A percentile compares a stretch with the other conserved stretches of the same genome.
Conservation (phyloP, 2,888 invertebrate genomes). For the Euplexia lucipara region DNA sequence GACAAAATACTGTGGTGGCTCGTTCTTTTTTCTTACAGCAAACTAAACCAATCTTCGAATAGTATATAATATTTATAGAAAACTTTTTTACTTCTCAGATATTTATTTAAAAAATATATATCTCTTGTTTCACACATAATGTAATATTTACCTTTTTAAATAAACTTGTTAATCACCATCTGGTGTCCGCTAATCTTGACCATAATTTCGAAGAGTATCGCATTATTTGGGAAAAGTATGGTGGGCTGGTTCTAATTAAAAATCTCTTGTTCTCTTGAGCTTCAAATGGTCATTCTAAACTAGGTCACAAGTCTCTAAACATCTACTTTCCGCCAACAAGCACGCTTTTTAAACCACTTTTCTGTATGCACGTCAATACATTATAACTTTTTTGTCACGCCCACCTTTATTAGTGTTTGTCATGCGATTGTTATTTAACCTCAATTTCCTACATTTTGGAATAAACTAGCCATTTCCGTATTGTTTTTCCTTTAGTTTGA, state of each 20-base stretch:
- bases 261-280: too few relatives aligned
- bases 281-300: background rate
- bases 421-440: slow-evolving; percentile 26
- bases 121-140: too few relatives aligned
- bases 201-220: too few relatives aligned
- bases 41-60: too few relatives aligned
- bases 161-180: too few relatives aligned
- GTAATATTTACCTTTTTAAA: too few relatives aligned
- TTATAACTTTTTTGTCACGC: slow-evolving; percentile 7
- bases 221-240: too few relatives aligned
- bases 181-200: too few relatives aligned
- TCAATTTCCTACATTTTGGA: slow-evolving; percentile 9
- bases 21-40: background rate
- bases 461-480: slow-evolving; percentile 15
- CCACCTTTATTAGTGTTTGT: slow-evolving; percentile 3
- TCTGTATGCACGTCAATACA: background rate
- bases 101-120: too few relatives aligned
- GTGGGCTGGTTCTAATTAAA: too few relatives aligned
- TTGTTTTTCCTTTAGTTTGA: slow-evolving; percentile 4
- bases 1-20: background rate
- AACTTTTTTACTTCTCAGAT: too few relatives aligned
- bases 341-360: background rate
- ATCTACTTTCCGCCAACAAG: background rate
- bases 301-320: background rate
- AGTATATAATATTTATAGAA: too few relatives aligned